Evolutionary conservation across 2,888 invertebrate species (phyloP).

Genomic region (Oeneis ivallda): DNA sequence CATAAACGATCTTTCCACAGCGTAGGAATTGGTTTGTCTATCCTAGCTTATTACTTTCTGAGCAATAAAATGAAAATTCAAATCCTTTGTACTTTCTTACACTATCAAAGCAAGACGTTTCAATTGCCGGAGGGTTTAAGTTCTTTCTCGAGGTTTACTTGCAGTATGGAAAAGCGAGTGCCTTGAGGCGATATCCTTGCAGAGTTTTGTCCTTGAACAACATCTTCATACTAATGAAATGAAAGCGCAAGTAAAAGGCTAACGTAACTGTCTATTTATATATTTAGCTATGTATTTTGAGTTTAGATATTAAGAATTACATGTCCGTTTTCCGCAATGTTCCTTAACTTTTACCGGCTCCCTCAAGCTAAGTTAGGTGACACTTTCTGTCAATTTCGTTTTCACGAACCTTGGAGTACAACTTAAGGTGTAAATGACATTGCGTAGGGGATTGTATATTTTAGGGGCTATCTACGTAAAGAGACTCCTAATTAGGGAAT

Average conservation of each 20-base stretch:
- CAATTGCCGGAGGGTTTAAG: slow-evolving; percentile 18
- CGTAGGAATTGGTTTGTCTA: slow-evolving; percentile 1
- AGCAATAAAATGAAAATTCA: slow-evolving; percentile 13
- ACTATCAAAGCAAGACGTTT: slow-evolving; percentile 6
- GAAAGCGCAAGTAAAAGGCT: slow-evolving; percentile 5
- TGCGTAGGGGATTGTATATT: too few relatives aligned
- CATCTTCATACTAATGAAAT: slow-evolving; percentile 15
- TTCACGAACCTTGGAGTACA: too few relatives aligned
- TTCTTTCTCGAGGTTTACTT: slow-evolving; percentile 9
- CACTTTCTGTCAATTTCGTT: too few relatives aligned
- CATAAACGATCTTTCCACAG: neutral
- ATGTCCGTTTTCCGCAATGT: too few relatives aligned
- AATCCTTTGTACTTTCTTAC: slow-evolving; percentile 8
- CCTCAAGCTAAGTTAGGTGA: too few relatives aligned
- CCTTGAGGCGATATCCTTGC: slow-evolving; percentile 24
- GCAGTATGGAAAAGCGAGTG: slow-evolving; percentile 16
- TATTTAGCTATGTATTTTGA: too few relatives aligned
- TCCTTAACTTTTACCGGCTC: too few relatives aligned
- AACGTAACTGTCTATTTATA: too few relatives aligned
- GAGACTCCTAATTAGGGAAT: too few relatives aligned
- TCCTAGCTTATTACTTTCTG: neutral
- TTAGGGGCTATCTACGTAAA: too few relatives aligned
- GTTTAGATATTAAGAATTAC: too few relatives aligned
- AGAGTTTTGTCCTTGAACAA: slow-evolving; percentile 18
- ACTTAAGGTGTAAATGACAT: too few relatives aligned